Percentiles rank a stretch among this genome's conserved stretches.
phyloP scores from a whole-genome alignment of 2,113 vertebrate species.

The Coracopsis vasa region DNA sequence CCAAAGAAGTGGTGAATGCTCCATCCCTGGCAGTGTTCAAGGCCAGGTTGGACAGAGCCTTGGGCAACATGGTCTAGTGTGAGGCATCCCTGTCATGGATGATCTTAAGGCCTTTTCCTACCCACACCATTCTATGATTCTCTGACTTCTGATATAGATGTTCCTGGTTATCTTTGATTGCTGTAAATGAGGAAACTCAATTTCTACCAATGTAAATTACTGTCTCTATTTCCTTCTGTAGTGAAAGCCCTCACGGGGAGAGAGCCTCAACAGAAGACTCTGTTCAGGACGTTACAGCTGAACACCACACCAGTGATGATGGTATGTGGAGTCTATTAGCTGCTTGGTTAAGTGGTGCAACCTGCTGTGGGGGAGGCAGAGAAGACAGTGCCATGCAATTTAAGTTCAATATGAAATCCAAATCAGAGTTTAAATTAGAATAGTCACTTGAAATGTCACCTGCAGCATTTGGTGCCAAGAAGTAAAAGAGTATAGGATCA shows the following conservation, averaged over 20 bases:
- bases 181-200: rapidly evolving
- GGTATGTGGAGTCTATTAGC: constrained; percentile 68
- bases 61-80: not conserved
- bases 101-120: not conserved
- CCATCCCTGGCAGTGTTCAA: not conserved
- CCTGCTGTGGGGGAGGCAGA: not conserved
- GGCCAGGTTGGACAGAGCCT: not conserved
- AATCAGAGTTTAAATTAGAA: not conserved
- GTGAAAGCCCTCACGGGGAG: constrained; percentile 92
- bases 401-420: not conserved
- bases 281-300: constrained; percentile 80
- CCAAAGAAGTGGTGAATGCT: not conserved
- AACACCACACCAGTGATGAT: constrained; percentile 91
- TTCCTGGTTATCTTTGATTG: not conserved
- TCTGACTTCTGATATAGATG: not conserved
- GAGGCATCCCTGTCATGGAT: not conserved
- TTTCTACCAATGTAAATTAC: not conserved
- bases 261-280: constrained; percentile 88
- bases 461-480: not conserved
- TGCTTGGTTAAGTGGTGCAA: not conserved
- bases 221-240: constrained; percentile 52
- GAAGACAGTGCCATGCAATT: not conserved
- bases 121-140: not conserved
- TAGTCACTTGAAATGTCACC: rapidly evolving
- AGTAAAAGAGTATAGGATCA: rapidly evolving